Evolutionary conservation across 2,113 vertebrate genomes (phyloP).

Genomic region (Mola mola): DNA sequence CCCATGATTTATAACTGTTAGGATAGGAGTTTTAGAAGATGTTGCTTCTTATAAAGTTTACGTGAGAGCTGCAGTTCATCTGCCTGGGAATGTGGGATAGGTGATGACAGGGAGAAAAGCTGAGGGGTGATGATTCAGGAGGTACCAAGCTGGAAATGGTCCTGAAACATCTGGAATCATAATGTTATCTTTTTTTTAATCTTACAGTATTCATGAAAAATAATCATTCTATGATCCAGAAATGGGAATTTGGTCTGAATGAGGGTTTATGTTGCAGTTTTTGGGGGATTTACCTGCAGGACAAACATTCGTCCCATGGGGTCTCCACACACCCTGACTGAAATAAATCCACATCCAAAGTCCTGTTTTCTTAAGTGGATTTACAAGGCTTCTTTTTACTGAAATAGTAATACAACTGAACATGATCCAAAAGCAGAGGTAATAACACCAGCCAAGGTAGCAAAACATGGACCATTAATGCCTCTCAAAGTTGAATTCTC

Average conservation of each 20-base stretch:
- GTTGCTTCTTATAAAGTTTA: constrained; percentile 50
- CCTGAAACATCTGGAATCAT: constrained; percentile 37
- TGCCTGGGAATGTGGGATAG: constrained; percentile 24
- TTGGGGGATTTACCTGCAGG: constrained; percentile 31
- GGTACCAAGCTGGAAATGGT: constrained; percentile 23
- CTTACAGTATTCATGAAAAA: constrained; percentile 31
- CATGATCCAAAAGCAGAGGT: constrained; percentile 24
- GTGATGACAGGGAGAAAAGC: constrained; percentile 39
- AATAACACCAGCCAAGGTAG: not conserved
- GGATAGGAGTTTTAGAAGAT: too few relatives aligned
- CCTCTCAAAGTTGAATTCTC: constrained; percentile 1
- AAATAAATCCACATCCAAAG: constrained; percentile 47
- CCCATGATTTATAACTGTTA: constrained; percentile 36
- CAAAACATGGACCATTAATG: not conserved
- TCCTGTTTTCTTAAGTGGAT: constrained; percentile 34
- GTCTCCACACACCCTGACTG: constrained; percentile 25
- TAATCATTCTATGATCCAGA: not conserved
- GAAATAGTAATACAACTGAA: constrained; percentile 25
- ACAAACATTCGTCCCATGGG: constrained; percentile 44
- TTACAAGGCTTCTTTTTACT: constrained; percentile 18
- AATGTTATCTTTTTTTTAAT: constrained; percentile 12
- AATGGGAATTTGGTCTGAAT: not conserved
- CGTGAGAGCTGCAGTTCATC: constrained; percentile 24
- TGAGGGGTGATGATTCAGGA: constrained; percentile 39
- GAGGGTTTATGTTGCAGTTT: constrained; percentile 31